Percentiles rank a stretch among this genome's conserved stretches.
phyloP scores from a whole-genome alignment of 2,888 invertebrate genomes.

The Harpalus rubripes region DNA sequence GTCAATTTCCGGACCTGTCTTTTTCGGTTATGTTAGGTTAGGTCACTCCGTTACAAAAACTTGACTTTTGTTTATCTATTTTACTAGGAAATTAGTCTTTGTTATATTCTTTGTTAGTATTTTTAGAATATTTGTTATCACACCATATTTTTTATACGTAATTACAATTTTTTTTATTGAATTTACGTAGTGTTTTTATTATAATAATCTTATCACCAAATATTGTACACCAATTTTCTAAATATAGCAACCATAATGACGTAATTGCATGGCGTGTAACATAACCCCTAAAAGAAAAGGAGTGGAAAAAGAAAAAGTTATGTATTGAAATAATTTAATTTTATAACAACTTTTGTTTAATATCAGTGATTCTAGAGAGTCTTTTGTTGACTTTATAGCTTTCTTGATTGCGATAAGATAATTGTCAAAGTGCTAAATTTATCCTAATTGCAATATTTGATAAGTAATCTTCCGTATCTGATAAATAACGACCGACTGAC shows the following conservation, averaged over 20 bases:
- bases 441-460: constrained; percentile 32
- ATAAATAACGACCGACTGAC: constrained; percentile 44
- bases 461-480: constrained; percentile 36
- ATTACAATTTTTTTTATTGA: background rate
- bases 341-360: constrained; percentile 1
- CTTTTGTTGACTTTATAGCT: constrained; percentile 19
- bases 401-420: constrained; percentile 28
- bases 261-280: background rate
- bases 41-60: constrained; percentile 43
- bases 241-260: constrained; percentile 37
- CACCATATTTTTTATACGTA: background rate
- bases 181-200: background rate
- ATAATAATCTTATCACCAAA: background rate
- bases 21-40: constrained; percentile 18
- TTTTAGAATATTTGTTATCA: constrained; percentile 15
- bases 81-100: constrained; percentile 17
- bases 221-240: background rate
- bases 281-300: constrained; percentile 7
- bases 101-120: constrained; percentile 17
- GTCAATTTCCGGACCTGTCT: constrained; percentile 27
- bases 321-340: background rate
- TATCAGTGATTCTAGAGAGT: background rate
- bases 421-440: constrained; percentile 1
- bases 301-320: too few relatives aligned
- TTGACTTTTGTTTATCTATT: constrained; percentile 25